Conservation (phyloP, 2,113 vertebrate genomes). For the Tretioscincus oriximinensis region DNA sequence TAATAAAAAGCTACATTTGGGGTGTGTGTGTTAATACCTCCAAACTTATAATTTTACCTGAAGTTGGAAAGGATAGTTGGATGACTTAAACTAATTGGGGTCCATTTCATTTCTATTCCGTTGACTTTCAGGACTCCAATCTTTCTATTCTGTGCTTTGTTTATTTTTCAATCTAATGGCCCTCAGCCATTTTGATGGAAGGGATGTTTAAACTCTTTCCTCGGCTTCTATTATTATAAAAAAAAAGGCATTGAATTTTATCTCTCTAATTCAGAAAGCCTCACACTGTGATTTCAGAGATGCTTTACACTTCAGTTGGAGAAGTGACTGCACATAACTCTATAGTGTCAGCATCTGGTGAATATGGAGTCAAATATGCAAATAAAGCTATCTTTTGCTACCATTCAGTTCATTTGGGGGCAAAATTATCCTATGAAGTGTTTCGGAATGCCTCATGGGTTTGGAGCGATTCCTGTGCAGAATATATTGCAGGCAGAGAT, state of each 20-base stretch:
- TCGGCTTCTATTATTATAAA: slow-evolving; percentile 24
- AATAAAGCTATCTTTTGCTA: slow-evolving; percentile 34
- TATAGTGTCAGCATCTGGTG: slow-evolving; percentile 42
- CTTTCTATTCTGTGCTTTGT: not conserved
- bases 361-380: slow-evolving; percentile 58
- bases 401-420: slow-evolving; percentile 53
- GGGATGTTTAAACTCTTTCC: slow-evolving; percentile 20
- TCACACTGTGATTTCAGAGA: slow-evolving; percentile 26
- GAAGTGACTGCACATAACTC: slow-evolving; percentile 15
- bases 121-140: slow-evolving; percentile 21
- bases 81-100: not conserved
- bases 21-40: too few species aligned
- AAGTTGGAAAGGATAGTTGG: not conserved
- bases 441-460: slow-evolving; percentile 46
- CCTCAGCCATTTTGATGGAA: not conserved
- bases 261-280: slow-evolving; percentile 43
- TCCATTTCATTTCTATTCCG: not conserved
- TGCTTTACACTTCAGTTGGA: slow-evolving; percentile 4
- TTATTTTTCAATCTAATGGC: slow-evolving; percentile 30
- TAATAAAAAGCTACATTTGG: too few species aligned
- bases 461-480: slow-evolving; percentile 32
- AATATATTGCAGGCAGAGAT: slow-evolving; percentile 21
- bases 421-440: slow-evolving; percentile 38
- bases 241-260: not conserved
- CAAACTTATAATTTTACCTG: not conserved